Base-by-base conservation (phyloP, 2,888 invertebrate genomes). In the Ophioninae sp. region DNA sequence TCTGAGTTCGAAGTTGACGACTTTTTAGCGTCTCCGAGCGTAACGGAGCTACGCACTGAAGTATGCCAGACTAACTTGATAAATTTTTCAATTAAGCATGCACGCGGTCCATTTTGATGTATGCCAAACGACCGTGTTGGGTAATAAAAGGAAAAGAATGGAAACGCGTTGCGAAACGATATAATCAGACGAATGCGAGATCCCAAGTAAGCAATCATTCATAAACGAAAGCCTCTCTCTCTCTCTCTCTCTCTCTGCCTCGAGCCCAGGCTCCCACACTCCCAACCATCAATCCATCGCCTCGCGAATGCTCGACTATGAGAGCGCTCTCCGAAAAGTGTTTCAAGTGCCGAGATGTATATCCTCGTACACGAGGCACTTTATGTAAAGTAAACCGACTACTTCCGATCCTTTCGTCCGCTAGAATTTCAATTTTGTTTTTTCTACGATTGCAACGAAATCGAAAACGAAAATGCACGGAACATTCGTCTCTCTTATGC, bases 41-140 rank as follows among this genome's bases (percentile, higher is more conserved):
- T 51, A 13, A 30, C 3, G 2, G 51, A 17, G 17, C 51, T 51
- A 51, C 17, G 10, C 9, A 39, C 30, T 17, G 1, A 30, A 61
- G 64, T 41, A 63, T 44, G 6, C 51, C 6, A 58, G 37, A 75
- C 64, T 6, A 58, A 37, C 9, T 68, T 80, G 68, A 80, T 80
- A 74, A 73, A 73, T 75, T 67, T 73, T 80, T 75, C 80, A 74
- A 80, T 74, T 80, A 68, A 67, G 51, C 64, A 44, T 56, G 39
- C 58, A 51, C 87, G 88, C 87, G 86, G 86, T 86, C 88, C 87
- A 85, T 88, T 88, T 86, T 87, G 86, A 88, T 88, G 86, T 86
- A 85, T 83, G 81, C 79, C 84, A 86, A 86, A 85, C 85, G 81
- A 79, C 78, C 72, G 65, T 58, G 68, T 76, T 72, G 78, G 73